Conservation (phyloP, 2,888 invertebrate species). For the Athalia cordata region DNA sequence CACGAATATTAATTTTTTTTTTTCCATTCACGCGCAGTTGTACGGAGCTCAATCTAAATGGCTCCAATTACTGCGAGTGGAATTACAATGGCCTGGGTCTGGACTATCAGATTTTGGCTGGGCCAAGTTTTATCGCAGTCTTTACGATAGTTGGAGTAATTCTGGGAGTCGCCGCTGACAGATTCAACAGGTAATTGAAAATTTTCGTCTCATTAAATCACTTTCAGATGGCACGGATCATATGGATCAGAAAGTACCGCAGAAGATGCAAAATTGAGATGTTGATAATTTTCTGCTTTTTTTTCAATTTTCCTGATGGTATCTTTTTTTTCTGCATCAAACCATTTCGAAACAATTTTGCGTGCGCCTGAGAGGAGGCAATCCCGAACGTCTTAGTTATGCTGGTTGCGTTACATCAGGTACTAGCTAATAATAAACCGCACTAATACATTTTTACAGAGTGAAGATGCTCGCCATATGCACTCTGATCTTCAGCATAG, state of each 20-base stretch:
- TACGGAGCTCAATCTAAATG: slow-evolving; percentile 80
- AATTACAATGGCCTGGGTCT: slow-evolving; percentile 93
- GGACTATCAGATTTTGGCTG: slow-evolving; percentile 94
- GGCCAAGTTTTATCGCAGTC: slow-evolving; percentile 93
- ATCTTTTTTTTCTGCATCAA: not conserved
- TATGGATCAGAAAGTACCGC: too few relatives aligned
- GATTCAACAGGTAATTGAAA: slow-evolving; percentile 72
- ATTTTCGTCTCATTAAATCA: not conserved
- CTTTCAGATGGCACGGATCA: not conserved
- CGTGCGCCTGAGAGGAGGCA: slow-evolving; percentile 25
- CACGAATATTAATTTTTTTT: not conserved
- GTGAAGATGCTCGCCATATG: slow-evolving; percentile 85
- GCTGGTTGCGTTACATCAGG: not conserved
- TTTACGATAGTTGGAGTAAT: slow-evolving; percentile 92
- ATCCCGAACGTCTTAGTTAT: not conserved
- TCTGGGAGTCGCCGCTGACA: slow-evolving; percentile 89
- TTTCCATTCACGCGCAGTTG: slow-evolving; percentile 75
- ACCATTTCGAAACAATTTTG: too few relatives aligned
- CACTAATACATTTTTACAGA: slow-evolving; percentile 75
- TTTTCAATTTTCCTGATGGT: too few relatives aligned
- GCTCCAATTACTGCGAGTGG: slow-evolving; percentile 90
- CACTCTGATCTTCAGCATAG: slow-evolving; percentile 86
- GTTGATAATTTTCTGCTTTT: too few relatives aligned
- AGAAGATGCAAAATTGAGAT: too few relatives aligned
- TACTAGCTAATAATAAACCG: not conserved